Base-by-base conservation (phyloP, 2,888 invertebrate species). In the Drosophila koepferae region DNA sequence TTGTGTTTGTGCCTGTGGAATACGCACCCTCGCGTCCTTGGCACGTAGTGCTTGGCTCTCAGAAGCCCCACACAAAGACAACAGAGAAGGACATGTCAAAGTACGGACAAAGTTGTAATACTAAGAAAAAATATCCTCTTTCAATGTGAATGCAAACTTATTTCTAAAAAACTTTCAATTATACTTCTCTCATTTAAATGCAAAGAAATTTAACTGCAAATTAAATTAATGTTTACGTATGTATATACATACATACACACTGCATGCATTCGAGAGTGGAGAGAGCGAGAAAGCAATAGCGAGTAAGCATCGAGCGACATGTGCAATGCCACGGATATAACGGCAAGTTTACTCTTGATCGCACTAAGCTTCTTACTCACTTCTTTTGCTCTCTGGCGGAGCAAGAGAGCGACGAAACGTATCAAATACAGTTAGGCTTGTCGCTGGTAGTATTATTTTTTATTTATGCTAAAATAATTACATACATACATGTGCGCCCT, bases 11-110 rank as follows among this genome's bases (percentile, higher is more conserved):
- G 41, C n/a, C 6, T 41, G 48, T 63, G 53, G 53, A 63, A 75
- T 66, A 60, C 58, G 61, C 61, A 70, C 60, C 55, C 58, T 59
- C 36, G 49, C 58, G 88, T 79, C 83, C 83, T 83, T 83, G 83
- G 61, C 56, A 36, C 40, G 59, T 51, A 54, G 28, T 44, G 41
- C 66, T 78, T 69, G 69, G 41, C 61, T 63, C 60, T 60, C 40
- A 44, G 68, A 48, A 46, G 48, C 43, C 53, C 43, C 66, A 58
- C 74, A 67, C 73, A 75, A 63, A 85, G 74, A 72, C 74, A 82
- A 54, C 63, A 56, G 36, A 69, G 75, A 87, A 74, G 86, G 65
- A 65, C 74, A 70, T 38, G 38, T 49, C 54, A 60, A 28, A 69
- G 28, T 20, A 68, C 73, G 53, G 61, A 70, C 62, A 67, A 80